These are phyloP conservation scores for Vireo griseus DNA, from an alignment of 2,797 vertebrate genomes.

Conservation along the genomic window DNA sequence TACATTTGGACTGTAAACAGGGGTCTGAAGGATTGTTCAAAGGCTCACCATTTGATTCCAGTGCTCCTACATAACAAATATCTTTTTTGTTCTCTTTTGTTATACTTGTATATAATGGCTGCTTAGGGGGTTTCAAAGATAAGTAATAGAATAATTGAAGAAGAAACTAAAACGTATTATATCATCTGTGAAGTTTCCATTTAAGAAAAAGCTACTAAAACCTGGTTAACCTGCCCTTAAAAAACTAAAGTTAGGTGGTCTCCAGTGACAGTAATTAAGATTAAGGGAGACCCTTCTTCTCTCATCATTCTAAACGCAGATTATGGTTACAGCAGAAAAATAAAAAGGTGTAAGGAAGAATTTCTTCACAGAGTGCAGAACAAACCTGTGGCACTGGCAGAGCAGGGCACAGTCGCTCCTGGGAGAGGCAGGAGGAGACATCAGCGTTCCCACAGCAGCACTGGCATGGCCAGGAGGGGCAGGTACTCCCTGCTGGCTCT, in stretches of 20 bases:
- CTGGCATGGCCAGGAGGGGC: neutral
- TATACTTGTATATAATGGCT: neutral
- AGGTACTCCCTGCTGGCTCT: neutral
- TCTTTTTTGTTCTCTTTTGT: neutral
- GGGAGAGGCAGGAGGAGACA: neutral
- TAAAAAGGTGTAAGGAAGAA: neutral
- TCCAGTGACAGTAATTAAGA: neutral
- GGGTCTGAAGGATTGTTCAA: neutral
- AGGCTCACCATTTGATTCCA: neutral
- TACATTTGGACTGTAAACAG: neutral
- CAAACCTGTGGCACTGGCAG: neutral
- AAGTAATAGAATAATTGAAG: neutral
- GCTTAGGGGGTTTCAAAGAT: neutral
- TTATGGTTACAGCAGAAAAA: neutral
- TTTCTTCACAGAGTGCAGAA: neutral
- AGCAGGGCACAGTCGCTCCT: neutral
- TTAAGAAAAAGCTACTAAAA: conserved; percentile 13
- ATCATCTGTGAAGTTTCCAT: neutral
- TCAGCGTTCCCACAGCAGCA: neutral
- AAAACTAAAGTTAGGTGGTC: neutral
- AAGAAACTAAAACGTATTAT: neutral
- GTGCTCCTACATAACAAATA: neutral
- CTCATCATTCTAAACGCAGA: neutral
- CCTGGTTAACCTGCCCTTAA: neutral
- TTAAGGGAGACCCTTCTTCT: neutral